These are phyloP conservation scores for Stenichneumon culpator DNA, from an alignment of 2,888 invertebrate species.

Conservation along the genomic window DNA sequence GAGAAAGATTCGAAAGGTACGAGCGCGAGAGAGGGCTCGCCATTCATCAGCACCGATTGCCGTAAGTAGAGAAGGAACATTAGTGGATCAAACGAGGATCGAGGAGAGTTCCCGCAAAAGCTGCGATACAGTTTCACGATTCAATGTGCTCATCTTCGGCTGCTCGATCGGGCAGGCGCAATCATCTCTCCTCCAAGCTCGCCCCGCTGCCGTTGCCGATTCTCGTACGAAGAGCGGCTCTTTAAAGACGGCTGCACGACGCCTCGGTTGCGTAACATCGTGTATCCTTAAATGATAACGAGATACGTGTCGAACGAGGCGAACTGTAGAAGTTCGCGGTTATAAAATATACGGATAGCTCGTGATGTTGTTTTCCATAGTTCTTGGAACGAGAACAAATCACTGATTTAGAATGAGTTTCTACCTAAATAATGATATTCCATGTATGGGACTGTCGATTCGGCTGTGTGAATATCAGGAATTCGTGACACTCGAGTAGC, in stretches of 20 bases:
- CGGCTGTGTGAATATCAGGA: slow-evolving; percentile 15
- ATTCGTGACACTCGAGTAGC: slow-evolving; percentile 14
- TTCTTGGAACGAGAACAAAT: slow-evolving; percentile 17
- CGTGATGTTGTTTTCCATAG: slow-evolving; percentile 1
- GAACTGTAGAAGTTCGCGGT: not conserved
- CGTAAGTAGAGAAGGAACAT: slow-evolving; percentile 64
- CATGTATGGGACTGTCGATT: not conserved
- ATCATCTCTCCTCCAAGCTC: slow-evolving; percentile 73
- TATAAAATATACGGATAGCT: slow-evolving; percentile 30
- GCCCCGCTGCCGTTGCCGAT: not conserved
- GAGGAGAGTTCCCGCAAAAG: slow-evolving; percentile 29
- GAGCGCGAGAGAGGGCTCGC: slow-evolving; percentile 63
- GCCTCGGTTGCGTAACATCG: slow-evolving; percentile 75
- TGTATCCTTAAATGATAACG: slow-evolving; percentile 78
- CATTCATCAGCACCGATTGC: slow-evolving; percentile 77
- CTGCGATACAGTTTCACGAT: slow-evolving; percentile 74
- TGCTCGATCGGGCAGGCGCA: slow-evolving; percentile 61
- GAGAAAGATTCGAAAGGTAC: slow-evolving; percentile 61
- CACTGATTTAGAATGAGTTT: not conserved
- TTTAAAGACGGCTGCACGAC: slow-evolving; percentile 71
- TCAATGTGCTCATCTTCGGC: slow-evolving; percentile 76
- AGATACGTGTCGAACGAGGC: slow-evolving; percentile 72
- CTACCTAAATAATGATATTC: slow-evolving; percentile 20
- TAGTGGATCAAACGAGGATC: slow-evolving; percentile 57
- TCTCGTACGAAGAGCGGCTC: slow-evolving; percentile 19